These are phyloP conservation scores for Diarsia brunnea DNA, from an alignment of 2,888 invertebrate genomes.

Conservation along the genomic window DNA sequence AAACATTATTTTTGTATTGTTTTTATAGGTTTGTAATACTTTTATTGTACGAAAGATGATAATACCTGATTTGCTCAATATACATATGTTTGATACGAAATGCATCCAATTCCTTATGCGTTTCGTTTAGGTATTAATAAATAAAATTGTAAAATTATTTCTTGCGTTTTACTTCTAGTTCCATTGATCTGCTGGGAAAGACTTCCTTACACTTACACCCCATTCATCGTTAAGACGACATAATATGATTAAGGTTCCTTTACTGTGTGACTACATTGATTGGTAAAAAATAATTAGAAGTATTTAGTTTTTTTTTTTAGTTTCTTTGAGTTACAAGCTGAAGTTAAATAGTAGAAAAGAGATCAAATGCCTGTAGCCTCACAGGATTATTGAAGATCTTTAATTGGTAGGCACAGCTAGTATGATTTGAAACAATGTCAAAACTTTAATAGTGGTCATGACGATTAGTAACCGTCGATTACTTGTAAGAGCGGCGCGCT, in stretches of 20 bases:
- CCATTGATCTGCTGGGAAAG: not conserved
- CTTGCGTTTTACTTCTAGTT: slow-evolving; percentile 5
- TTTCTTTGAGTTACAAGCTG: no score
- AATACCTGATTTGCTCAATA: slow-evolving; percentile 80
- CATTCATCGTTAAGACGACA: not conserved
- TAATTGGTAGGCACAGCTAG: no score
- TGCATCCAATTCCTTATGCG: slow-evolving; percentile 52
- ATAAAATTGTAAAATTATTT: slow-evolving; percentile 41
- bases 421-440: not conserved
- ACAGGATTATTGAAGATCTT: no score
- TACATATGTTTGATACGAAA: slow-evolving; percentile 64
- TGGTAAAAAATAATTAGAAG: not conserved
- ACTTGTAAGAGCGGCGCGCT: not conserved
- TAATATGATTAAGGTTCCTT: not conserved
- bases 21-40: slow-evolving; percentile 63
- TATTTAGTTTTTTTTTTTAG: no score
- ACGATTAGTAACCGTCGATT: slow-evolving; percentile 3
- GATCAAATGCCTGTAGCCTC: not conserved
- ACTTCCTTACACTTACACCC: not conserved
- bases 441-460: not conserved
- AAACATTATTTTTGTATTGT: slow-evolving; percentile 60
- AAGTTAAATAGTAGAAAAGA: no score
- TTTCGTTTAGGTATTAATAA: slow-evolving; percentile 49
- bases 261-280: not conserved
- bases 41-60: slow-evolving; percentile 60